Conservation (phyloP, 2,113 vertebrate species). For the Callionymus lyra region DNA sequence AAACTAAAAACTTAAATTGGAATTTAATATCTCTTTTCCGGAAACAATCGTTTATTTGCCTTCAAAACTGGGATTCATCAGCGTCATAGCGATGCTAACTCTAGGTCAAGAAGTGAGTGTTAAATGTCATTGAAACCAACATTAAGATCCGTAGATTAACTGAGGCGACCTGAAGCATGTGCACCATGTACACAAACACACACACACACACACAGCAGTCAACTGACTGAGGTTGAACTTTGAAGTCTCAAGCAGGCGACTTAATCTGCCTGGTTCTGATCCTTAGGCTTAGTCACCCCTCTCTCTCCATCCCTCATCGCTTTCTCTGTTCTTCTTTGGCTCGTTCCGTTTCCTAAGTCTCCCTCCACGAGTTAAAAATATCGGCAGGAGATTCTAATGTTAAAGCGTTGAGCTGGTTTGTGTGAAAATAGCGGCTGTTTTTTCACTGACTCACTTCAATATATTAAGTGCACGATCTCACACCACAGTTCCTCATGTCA, state of each 20-base stretch:
- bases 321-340: slow-evolving; percentile 14
- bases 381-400: slow-evolving; percentile 4
- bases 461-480: no score
- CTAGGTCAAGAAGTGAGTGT: no score
- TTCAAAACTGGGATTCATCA: no score
- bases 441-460: slow-evolving; percentile 7
- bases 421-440: no score
- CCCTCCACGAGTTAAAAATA: slow-evolving; percentile 42
- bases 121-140: no score
- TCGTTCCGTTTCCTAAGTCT: slow-evolving; percentile 17
- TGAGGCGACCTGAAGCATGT: not conserved
- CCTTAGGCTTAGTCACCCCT: slow-evolving; percentile 54
- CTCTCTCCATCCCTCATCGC: slow-evolving; percentile 14
- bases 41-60: no score
- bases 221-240: slow-evolving; percentile 52
- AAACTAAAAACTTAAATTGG: no score
- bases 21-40: no score
- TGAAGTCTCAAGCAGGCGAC: slow-evolving; percentile 64
- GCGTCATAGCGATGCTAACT: no score
- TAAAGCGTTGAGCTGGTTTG: no score
- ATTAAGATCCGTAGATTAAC: not conserved
- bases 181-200: slow-evolving; percentile 1
- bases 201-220: not conserved
- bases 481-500: no score
- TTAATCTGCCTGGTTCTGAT: slow-evolving; percentile 66